These are phyloP conservation scores for Babyrousa celebensis DNA, from an alignment of 2,797 vertebrate genomes.

Conservation along the genomic window DNA sequence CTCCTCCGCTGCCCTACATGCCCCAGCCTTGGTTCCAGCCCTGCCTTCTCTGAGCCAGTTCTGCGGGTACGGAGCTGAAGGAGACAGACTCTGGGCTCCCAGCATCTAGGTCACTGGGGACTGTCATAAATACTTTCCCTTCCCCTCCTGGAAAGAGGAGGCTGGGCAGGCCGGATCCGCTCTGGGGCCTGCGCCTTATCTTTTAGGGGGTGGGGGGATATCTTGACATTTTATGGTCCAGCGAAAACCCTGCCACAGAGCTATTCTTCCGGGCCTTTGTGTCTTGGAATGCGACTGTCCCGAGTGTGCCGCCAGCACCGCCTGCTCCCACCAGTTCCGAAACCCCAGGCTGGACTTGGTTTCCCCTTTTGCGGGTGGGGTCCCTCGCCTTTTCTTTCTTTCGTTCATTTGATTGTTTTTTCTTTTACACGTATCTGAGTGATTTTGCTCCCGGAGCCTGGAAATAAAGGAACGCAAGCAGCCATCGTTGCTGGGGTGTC, in stretches of 20 bases:
- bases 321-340: slow-evolving; percentile 55
- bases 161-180: slow-evolving; percentile 51
- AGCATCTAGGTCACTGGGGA: slow-evolving; percentile 67
- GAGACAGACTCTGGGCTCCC: slow-evolving; percentile 49
- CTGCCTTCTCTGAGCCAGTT: slow-evolving; percentile 49
- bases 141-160: slow-evolving; percentile 70
- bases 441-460: slow-evolving; percentile 67
- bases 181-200: slow-evolving; percentile 82
- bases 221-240: slow-evolving; percentile 86
- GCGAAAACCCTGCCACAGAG: slow-evolving; percentile 82
- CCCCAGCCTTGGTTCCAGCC: slow-evolving; percentile 36
- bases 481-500: slow-evolving; percentile 55
- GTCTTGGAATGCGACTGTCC: slow-evolving; percentile 86
- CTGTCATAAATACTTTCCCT: slow-evolving; percentile 85
- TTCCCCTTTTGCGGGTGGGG: slow-evolving; percentile 34
- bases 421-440: slow-evolving; percentile 69
- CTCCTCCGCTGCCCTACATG: neutral
- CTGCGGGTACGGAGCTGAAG: neutral
- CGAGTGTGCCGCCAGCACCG: slow-evolving; percentile 29
- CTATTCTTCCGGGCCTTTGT: slow-evolving; percentile 87
- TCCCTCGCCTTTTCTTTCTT: slow-evolving; percentile 28
- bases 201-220: slow-evolving; percentile 75
- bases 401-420: slow-evolving; percentile 33
- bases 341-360: slow-evolving; percentile 62
- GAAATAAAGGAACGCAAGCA: slow-evolving; percentile 79